Evolutionary conservation across 2,888 invertebrate species (phyloP).

Genomic region (Aromia moschata): DNA sequence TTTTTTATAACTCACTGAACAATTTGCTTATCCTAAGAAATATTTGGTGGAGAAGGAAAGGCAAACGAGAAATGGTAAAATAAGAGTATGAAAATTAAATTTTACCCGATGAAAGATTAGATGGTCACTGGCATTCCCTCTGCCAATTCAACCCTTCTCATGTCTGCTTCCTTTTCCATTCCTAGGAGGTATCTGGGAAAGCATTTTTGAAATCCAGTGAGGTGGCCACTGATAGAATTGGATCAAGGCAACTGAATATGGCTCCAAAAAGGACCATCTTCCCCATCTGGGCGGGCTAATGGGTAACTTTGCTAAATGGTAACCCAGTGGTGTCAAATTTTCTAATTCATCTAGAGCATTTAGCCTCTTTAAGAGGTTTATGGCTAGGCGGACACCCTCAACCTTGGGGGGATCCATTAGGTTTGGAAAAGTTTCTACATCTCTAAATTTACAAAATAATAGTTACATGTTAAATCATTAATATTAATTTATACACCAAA

Average conservation of each 20-base stretch:
- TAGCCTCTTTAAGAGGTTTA: conserved; percentile 69
- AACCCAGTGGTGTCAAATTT: conserved; percentile 87
- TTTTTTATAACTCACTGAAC: too few relatives aligned
- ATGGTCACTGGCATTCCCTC: conserved; percentile 80
- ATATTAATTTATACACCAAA: too few relatives aligned
- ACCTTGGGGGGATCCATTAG: conserved; percentile 81
- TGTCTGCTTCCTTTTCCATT: conserved; percentile 68
- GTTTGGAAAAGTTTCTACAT: too few relatives aligned
- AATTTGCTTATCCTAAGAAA: too few relatives aligned
- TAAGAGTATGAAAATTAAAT: background rate
- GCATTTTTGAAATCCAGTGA: conserved; percentile 88
- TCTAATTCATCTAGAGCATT: conserved; percentile 81
- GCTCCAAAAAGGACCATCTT: conserved; percentile 90
- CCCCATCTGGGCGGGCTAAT: conserved; percentile 88
- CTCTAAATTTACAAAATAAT: too few relatives aligned
- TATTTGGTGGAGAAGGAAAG: too few relatives aligned
- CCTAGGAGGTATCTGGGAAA: too few relatives aligned
- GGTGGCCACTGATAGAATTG: conserved; percentile 87
- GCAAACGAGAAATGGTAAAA: too few relatives aligned
- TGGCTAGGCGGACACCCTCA: conserved; percentile 73
- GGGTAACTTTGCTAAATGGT: conserved; percentile 87
- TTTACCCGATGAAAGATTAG: conserved; percentile 73
- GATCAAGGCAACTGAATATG: conserved; percentile 89
- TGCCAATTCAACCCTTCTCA: conserved; percentile 68
- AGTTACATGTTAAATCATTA: too few relatives aligned